Evolutionary conservation across 2,797 vertebrate genomes (phyloP).

Genomic region (Toxotes lorentzi): DNA sequence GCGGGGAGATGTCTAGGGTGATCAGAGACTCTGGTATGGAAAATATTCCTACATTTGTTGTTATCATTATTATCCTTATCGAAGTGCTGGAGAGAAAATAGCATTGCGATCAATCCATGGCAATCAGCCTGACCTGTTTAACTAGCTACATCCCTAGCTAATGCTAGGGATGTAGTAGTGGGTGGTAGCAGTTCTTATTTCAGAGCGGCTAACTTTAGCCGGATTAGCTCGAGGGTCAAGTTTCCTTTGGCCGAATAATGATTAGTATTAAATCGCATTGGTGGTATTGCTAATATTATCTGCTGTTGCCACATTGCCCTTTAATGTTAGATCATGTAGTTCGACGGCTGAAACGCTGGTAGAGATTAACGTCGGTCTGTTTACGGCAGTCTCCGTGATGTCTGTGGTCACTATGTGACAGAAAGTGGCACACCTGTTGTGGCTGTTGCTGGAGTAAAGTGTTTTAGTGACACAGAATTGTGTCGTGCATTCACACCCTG

Average conservation of each 20-base stretch:
- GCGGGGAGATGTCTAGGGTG: slow-evolving; percentile 75
- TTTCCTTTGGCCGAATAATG: neutral
- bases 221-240: slow-evolving; percentile 22
- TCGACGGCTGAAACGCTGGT: neutral
- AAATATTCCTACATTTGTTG: slow-evolving; percentile 3
- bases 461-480: neutral
- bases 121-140: neutral
- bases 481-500: neutral
- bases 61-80: neutral
- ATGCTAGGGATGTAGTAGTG: slow-evolving; percentile 38
- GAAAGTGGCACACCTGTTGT: slow-evolving; percentile 55
- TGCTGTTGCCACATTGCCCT: neutral
- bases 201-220: slow-evolving; percentile 53
- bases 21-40: slow-evolving; percentile 78
- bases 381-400: neutral
- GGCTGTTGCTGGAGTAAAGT: neutral
- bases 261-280: fast-evolving
- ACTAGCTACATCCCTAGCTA: slow-evolving; percentile 47
- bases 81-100: neutral
- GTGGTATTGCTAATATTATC: fast-evolving
- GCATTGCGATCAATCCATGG: neutral
- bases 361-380: slow-evolving; percentile 7
- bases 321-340: too few species aligned
- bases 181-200: neutral
- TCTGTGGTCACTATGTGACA: slow-evolving; percentile 6